Percentiles rank a stretch among this genome's conserved stretches.
These are phyloP conservation scores for Neodon shergylaensis DNA, from an alignment of 2,113 vertebrate genomes.

Conservation along the genomic window DNA sequence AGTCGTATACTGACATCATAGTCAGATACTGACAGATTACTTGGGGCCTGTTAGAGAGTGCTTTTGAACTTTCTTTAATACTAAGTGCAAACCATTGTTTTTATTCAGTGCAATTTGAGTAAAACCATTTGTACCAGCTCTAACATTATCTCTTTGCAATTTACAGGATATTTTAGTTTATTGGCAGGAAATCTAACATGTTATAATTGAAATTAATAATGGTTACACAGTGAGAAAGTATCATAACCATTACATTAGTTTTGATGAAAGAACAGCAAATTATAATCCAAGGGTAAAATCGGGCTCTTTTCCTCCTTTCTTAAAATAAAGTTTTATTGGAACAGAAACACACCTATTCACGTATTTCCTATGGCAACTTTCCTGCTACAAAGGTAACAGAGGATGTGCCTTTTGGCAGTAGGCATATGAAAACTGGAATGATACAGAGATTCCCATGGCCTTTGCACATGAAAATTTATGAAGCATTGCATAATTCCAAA, in stretches of 20 bases:
- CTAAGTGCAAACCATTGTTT: neutral
- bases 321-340: conserved; percentile 47
- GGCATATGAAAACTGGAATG: neutral
- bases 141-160: conserved; percentile 1
- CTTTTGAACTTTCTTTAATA: neutral
- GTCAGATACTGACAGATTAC: conserved; percentile 6
- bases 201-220: conserved; percentile 49
- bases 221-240: neutral
- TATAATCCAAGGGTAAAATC: neutral
- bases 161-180: conserved; percentile 52
- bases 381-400: conserved; percentile 20
- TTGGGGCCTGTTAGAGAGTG: neutral
- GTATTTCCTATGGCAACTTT: neutral
- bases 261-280: conserved; percentile 33
- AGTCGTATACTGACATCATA: neutral
- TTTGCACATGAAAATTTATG: neutral
- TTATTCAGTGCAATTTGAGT: conserved; percentile 45
- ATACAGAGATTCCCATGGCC: neutral
- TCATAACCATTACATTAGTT: conserved; percentile 50
- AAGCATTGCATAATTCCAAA: neutral
- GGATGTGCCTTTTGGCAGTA: neutral
- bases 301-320: conserved; percentile 11
- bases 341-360: neutral
- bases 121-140: conserved; percentile 2
- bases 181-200: conserved; percentile 16